A percentile compares a stretch with the other conserved stretches of the same genome.
Conservation (phyloP, 2,888 invertebrate species). For the Polyploca ridens region DNA sequence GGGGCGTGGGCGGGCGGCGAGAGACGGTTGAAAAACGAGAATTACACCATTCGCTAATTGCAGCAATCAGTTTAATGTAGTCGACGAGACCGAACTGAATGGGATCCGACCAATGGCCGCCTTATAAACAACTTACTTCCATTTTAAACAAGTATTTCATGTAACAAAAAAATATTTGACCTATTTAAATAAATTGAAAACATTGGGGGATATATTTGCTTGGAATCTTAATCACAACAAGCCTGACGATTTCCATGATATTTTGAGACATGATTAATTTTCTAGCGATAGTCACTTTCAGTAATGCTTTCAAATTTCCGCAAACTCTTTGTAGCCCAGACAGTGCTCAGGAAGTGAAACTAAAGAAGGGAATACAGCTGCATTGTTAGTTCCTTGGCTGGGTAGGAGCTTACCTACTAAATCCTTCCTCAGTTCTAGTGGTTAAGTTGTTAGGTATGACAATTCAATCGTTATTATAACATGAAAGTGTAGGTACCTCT, state of each 20-base stretch:
- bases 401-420: too few relatives aligned
- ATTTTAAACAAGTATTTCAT: slow-evolving; percentile 29
- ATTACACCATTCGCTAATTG: slow-evolving; percentile 83
- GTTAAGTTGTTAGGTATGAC: too few relatives aligned
- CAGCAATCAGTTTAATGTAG: slow-evolving; percentile 84
- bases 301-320: too few relatives aligned
- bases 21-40: slow-evolving; percentile 77
- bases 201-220: background rate
- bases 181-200: background rate
- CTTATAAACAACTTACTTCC: slow-evolving; percentile 61
- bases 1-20: slow-evolving; percentile 40
- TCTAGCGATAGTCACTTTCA: too few relatives aligned
- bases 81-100: slow-evolving; percentile 74
- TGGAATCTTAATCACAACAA: background rate
- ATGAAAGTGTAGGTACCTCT: too few relatives aligned
- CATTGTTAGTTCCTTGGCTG: too few relatives aligned
- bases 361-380: too few relatives aligned
- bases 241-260: background rate
- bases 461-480: too few relatives aligned
- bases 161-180: background rate
- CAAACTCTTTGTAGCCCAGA: too few relatives aligned
- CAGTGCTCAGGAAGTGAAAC: too few relatives aligned
- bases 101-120: slow-evolving; percentile 62
- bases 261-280: background rate
- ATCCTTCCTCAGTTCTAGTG: too few relatives aligned